These are phyloP conservation scores for Seriola aureovittata DNA, from an alignment of 2,113 vertebrate species.

Conservation along the genomic window DNA sequence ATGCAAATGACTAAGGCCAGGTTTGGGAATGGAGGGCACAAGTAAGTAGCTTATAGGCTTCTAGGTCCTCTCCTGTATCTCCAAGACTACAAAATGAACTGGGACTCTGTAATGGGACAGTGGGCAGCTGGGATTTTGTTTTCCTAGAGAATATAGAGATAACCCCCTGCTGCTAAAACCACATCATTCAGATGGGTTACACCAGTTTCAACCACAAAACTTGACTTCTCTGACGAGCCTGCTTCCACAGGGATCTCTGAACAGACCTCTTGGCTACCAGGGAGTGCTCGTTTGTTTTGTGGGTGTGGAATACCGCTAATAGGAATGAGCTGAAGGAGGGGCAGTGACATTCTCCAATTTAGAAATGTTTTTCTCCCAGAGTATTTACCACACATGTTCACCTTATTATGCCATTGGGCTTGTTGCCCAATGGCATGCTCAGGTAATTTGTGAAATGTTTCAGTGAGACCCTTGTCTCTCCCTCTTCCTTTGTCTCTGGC, in stretches of 20 bases:
- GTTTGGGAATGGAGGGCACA: conserved; percentile 81
- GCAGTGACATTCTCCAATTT: conserved; percentile 77
- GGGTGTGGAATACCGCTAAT: conserved; percentile 49
- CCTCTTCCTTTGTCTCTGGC: conserved; percentile 42
- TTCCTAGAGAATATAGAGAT: conserved; percentile 42
- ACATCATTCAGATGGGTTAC: conserved; percentile 35
- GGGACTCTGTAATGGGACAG: conserved; percentile 60
- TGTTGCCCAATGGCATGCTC: conserved; percentile 53
- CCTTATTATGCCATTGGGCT: conserved; percentile 33
- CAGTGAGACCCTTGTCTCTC: conserved; percentile 23
- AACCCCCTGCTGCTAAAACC: conserved; percentile 48
- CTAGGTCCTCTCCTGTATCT: conserved; percentile 77
- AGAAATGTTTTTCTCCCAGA: conserved; percentile 68
- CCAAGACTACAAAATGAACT: conserved; percentile 73
- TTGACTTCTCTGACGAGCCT: conserved; percentile 20
- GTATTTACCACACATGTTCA: conserved; percentile 67
- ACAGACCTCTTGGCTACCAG: conserved; percentile 51
- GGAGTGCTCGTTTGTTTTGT: conserved; percentile 61
- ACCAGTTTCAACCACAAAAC: conserved; percentile 30
- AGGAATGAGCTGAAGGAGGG: conserved; percentile 74
- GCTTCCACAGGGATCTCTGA: conserved; percentile 38
- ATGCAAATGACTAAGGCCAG: conserved; percentile 87
- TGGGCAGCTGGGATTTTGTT: conserved; percentile 50
- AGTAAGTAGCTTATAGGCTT: conserved; percentile 79
- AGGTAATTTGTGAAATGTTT: conserved; percentile 67